phyloP scores from a whole-genome alignment of 2,797 vertebrate species.

The Psittacula derbiana region DNA sequence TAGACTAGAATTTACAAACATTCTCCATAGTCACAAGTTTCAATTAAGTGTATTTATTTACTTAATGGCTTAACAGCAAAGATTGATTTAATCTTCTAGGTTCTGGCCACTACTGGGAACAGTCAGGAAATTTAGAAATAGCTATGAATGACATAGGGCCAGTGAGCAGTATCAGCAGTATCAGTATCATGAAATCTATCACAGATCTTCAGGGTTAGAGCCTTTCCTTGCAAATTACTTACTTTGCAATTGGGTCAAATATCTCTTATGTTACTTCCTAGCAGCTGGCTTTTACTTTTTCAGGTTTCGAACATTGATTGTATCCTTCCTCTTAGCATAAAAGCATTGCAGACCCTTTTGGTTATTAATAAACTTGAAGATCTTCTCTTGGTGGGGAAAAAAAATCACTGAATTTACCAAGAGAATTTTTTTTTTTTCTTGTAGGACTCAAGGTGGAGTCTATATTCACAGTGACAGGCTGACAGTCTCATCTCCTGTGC shows the following conservation, averaged over 20 bases:
- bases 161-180: not conserved
- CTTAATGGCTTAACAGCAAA: not conserved
- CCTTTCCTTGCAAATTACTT: not conserved
- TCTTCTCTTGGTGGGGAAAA: not conserved
- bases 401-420: not conserved
- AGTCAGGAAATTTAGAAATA: not conserved
- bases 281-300: not conserved
- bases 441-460: constrained; percentile 90
- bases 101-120: not conserved
- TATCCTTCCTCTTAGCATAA: not conserved
- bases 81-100: not conserved
- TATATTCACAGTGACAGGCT: constrained; percentile 84
- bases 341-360: not conserved
- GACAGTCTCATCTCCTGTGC: constrained; percentile 90
- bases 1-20: not conserved
- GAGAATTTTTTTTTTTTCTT: not conserved
- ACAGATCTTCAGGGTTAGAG: not conserved
- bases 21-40: not conserved
- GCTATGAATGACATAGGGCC: not conserved
- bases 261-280: not conserved
- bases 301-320: not conserved
- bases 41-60: not conserved
- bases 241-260: not conserved
- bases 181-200: not conserved
- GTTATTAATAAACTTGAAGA: not conserved